Evolutionary conservation across 2,113 vertebrate species (phyloP), one percentile per base, ranked within the genome.

Genomic region (Passer domesticus): DNA sequence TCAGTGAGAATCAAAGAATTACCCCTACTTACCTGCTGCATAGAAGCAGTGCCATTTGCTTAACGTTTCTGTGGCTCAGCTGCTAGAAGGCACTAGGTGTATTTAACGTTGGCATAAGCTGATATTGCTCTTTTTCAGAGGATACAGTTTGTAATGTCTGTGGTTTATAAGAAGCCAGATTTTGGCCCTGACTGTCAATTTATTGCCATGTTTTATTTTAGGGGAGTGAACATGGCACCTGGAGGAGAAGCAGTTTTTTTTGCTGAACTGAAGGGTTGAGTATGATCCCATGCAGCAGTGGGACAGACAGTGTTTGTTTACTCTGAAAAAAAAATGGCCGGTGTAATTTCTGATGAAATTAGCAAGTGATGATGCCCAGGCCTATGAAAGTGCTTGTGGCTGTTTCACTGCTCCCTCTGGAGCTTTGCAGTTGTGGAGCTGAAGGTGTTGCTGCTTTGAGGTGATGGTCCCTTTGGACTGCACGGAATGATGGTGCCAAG

Each of bases 371-470:
- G 55, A 33, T 39, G 15, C 24, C 11, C 47, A 47, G 35, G 27
- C 9, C 31, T 46, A 0, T 41, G 39, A 41, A 73, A 52, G 15
- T 10, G n/a, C 28, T 25, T 44, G 1, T 0, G 1, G 8, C 43
- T 47, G 39, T 58, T 87, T 63, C 39, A n/a, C 16, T 2, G 3
- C 14, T 74, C 7, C 21, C 15, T 68, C 43, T 74, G 46, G 17
- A n/a, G 5, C 33, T 92, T 50, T 44, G 28, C 1, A 1, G 6
- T 27, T 0, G 0, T 10, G 20, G 89, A 89, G 23, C 47, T 73
- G 59, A 41, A 62, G 73, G 27, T 0, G 2, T 14, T 35, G 6
- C 56, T 1, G 0, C 14, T 72, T 83, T 39, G 70, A 58, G 43
- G 24, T 15, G 56, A 10, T 50, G 46, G 31, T 73, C 44, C 13